Base-by-base conservation (phyloP, 2,797 vertebrate species). In the Sebastes trivittatus region DNA sequence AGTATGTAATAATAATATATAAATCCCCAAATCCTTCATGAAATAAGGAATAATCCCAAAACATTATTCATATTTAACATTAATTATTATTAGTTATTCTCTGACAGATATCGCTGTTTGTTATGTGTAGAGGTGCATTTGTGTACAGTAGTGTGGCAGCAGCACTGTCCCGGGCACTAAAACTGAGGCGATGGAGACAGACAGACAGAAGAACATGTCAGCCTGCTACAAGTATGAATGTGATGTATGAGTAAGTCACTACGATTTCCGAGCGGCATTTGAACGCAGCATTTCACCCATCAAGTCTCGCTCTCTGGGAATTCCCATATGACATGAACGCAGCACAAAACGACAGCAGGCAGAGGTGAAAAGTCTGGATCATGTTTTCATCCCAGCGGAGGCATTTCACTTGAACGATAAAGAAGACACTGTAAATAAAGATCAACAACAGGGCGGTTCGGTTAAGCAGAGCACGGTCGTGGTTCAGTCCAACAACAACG, bases 331-430 rank as follows among this genome's bases (percentile, higher is more conserved):
- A 69, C 85, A 0, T 91, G 92, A 94, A 94, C 84, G 93, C 91
- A 89, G 55, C 93, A 87, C 86, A 54, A 76, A 89, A 90, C 93
- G 90, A 90, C 88, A 91, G 91, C 87, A 93, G 87, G 89, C 92
- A 91, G 92, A 93, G 91, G 91, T 92, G 92, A 93, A 90, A 91
- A 93, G 92, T 90, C 92, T 93, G 89, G 89, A 95, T 92, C 93
- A 93, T 95, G 94, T 93, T 91, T 95, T 93, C 86, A 86, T 92
- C 87, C 89, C 94, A 89, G 88, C 83, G 90, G 89, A 90, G 84
- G 61, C 71, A 62, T 56, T 42, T 42, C 38, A 84, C 79, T 81
- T 93, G 91, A 94, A 85, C 89, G 60, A 81, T 68, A 78, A 79
- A 80, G 49, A 80, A n/a, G 87, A 78, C 88, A 73, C 36, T 80